Conservation (phyloP, 2,888 invertebrate species). For the Hofmannophila pseudospretella region DNA sequence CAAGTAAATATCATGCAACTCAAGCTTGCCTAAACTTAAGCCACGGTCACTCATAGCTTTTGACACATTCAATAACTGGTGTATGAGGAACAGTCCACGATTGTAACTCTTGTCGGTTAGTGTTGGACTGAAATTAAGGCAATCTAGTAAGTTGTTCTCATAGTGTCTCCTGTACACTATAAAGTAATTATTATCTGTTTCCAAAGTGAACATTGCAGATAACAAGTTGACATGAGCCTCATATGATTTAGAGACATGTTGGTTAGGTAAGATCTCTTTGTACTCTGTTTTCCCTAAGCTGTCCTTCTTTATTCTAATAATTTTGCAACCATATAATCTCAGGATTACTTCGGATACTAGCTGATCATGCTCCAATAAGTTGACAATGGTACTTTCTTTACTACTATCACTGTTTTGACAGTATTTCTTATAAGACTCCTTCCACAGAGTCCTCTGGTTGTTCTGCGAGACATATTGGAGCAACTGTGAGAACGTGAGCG, state of each 20-base stretch:
- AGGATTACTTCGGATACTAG: constrained; percentile 83
- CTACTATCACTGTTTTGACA: constrained; percentile 67
- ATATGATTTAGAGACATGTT: constrained; percentile 65
- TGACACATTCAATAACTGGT: constrained; percentile 89
- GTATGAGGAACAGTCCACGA: constrained; percentile 90
- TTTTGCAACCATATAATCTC: constrained; percentile 85
- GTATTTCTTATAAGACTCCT: constrained; percentile 88
- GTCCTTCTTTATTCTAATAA: constrained; percentile 79
- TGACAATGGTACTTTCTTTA: constrained; percentile 71
- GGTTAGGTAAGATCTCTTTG: constrained; percentile 59
- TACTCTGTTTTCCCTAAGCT: constrained; percentile 64
- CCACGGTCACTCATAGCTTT: constrained; percentile 88
- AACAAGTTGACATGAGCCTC: constrained; percentile 86
- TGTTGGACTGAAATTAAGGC: constrained; percentile 92
- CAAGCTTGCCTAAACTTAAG: constrained; percentile 87
- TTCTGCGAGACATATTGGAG: constrained; percentile 88
- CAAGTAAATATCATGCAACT: constrained; percentile 87
- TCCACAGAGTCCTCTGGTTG: constrained; percentile 92
- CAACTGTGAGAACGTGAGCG: constrained; percentile 87
- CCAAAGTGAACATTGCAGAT: constrained; percentile 83
- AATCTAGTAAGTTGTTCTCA: constrained; percentile 87
- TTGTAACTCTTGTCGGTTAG: constrained; percentile 86
- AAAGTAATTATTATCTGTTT: constrained; percentile 84
- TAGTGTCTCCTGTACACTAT: constrained; percentile 85
- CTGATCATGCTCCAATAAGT: constrained; percentile 79